Evolutionary conservation across 2,113 vertebrate species (phyloP), one percentile per base, ranked within the genome.

Genomic region (Caracal caracal): DNA sequence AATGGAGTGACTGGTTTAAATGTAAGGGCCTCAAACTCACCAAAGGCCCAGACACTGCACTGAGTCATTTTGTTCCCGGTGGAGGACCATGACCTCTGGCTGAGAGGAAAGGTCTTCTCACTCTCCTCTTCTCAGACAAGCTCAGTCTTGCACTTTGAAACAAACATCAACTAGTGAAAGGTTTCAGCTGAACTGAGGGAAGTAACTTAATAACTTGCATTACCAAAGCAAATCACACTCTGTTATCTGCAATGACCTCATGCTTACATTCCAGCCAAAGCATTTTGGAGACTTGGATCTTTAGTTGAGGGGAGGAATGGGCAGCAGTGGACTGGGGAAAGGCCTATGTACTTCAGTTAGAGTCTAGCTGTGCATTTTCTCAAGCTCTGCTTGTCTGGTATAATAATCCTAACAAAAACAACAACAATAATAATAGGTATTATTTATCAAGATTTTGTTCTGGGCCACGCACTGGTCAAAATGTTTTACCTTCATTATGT

Each of bases 231-330:
- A 96, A 95, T 86, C 70, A 97, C 28, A 7, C 19, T 93, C 49
- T 56, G 63, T 94, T 98, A 97, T 97, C 95, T 97, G 26, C 88
- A 82, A 59, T 94, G 93, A 96, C 96, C 71, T 96, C 95, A 95
- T 65, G 11, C 40, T 93, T 96, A 90, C 16, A 95, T 94, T 96
- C 40, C 61, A 83, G 80, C 20, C 84, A 96, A 96, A 93, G 61
- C 61, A 79, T 90, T 96, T 75, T 91, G 79, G 78, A 93, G 82
- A 70, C 26, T 53, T 30, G 12, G 94, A 95, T 19, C 47, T 73
- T 93, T 78, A 16, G n/a, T 91, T 40, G 10, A 92, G 78, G 47
- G 40, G 37, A 93, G 76, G 33, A 35, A 22, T 0, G 33, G 76
- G 56, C 28, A 94, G 10, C 33, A 92, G 33, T 83, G 88, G 30